Conservation (phyloP, 1,140 invertebrate species). For the Scaptodrosophila lebanonensis region DNA sequence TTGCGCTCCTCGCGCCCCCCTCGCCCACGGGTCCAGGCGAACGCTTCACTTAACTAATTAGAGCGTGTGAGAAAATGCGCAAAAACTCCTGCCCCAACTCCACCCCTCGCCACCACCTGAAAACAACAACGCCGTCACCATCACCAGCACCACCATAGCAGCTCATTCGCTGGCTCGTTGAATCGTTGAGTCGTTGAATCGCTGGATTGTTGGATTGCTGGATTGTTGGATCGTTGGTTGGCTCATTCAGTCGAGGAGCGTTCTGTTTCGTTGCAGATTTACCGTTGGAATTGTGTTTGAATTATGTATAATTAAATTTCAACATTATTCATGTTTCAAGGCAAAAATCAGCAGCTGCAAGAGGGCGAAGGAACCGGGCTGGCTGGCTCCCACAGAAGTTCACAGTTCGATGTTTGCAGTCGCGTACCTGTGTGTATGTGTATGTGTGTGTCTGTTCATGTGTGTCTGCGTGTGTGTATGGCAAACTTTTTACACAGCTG, state of each 20-base stretch:
- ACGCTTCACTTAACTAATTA: slow-evolving; percentile 70
- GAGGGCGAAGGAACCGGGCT: neutral
- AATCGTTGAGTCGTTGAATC: no score
- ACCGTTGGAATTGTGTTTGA: slow-evolving; percentile 59
- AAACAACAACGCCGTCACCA: no score
- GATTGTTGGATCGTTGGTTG: slow-evolving; percentile 21
- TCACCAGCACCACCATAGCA: no score
- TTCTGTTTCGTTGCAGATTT: slow-evolving; percentile 39
- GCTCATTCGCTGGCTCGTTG: neutral
- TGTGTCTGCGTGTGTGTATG: no score
- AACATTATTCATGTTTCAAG: slow-evolving; percentile 63
- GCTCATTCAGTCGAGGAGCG: slow-evolving; percentile 50
- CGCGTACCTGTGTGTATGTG: neutral
- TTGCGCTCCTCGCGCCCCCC: neutral
- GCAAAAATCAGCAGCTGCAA: slow-evolving; percentile 39
- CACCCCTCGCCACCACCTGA: neutral
- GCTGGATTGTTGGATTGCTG: slow-evolving; percentile 5
- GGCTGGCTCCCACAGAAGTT: neutral
- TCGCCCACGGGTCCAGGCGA: slow-evolving; percentile 25
- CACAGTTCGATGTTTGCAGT: no score
- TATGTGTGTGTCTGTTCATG: no score
- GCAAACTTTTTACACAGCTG: no score
- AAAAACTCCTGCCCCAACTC: slow-evolving; percentile 1
- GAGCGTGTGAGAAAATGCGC: slow-evolving; percentile 61
- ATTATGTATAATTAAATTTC: slow-evolving; percentile 73